phyloP scores from a whole-genome alignment of 1,140 invertebrate genomes.

The Drosophila albomicans region DNA sequence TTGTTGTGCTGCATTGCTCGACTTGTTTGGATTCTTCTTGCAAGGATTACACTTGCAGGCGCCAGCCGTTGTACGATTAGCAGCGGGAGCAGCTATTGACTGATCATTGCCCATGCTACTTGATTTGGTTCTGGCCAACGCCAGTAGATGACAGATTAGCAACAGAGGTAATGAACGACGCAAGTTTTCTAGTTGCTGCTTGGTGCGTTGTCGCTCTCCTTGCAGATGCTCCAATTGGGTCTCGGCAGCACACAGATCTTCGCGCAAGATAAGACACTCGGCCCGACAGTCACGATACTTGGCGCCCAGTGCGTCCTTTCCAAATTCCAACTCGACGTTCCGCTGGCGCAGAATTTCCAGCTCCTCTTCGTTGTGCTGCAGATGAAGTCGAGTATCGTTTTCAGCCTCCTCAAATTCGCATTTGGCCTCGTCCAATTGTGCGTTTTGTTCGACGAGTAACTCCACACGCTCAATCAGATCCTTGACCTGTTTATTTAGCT shows the following conservation, averaged over 20 bases:
- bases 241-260: conserved; percentile 85
- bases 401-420: conserved; percentile 89
- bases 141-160: conserved; percentile 85
- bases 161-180: conserved; percentile 88
- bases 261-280: conserved; percentile 83
- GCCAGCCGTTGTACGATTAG: conserved; percentile 4
- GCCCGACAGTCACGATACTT: conserved; percentile 86
- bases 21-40: conserved; percentile 36
- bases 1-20: background rate
- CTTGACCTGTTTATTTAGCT: conserved; percentile 86
- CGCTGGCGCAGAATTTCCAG: conserved; percentile 81
- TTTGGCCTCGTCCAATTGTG: conserved; percentile 88
- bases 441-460: conserved; percentile 87
- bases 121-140: conserved; percentile 34
- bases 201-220: conserved; percentile 87
- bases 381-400: conserved; percentile 88
- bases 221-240: conserved; percentile 87
- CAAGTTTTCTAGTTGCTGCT: conserved; percentile 87
- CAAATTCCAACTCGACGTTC: conserved; percentile 86
- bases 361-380: conserved; percentile 86
- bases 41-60: background rate
- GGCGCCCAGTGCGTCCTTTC: conserved; percentile 76
- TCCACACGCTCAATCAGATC: conserved; percentile 86
- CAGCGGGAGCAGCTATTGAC: conserved; percentile 16
- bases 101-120: conserved; percentile 63